Percentiles rank a stretch among this genome's conserved stretches.
These are phyloP conservation scores for Neodontobutis hainanensis DNA, from an alignment of 2,113 vertebrate species.

Conservation along the genomic window DNA sequence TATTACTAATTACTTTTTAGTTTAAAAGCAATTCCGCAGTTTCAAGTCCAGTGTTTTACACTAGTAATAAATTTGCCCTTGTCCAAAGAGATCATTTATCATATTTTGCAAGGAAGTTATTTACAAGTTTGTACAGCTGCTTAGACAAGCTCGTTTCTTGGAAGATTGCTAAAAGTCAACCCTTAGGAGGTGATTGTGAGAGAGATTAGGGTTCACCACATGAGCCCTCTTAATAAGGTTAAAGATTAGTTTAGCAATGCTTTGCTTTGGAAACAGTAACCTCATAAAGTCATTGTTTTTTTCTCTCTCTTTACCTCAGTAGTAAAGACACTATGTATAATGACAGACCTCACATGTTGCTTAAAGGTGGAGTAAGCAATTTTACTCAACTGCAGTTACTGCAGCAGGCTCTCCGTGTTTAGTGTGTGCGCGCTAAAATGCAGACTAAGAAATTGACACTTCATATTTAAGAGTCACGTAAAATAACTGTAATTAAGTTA, in stretches of 20 bases:
- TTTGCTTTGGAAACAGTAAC: slow-evolving; percentile 16
- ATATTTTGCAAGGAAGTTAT: background rate
- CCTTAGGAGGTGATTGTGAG: background rate
- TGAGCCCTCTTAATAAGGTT: slow-evolving; percentile 19
- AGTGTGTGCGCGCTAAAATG: background rate
- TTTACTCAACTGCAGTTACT: background rate
- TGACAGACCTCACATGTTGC: slow-evolving; percentile 12
- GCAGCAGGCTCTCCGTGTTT: background rate
- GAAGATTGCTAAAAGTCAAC: slow-evolving; percentile 12
- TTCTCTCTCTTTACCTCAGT: slow-evolving; percentile 2
- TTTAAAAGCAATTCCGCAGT: slow-evolving; percentile 1
- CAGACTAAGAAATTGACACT: too few relatives aligned
- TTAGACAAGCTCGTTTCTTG: slow-evolving; percentile 16
- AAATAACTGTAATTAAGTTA: background rate
- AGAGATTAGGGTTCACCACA: slow-evolving; percentile 11
- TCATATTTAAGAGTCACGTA: background rate
- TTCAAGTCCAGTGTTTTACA: background rate
- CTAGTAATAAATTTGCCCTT: background rate
- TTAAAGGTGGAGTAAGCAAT: background rate
- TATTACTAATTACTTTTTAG: background rate
- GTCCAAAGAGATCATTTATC: background rate
- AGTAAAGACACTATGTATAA: slow-evolving; percentile 18
- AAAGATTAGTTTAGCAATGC: slow-evolving; percentile 8
- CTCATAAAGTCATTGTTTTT: slow-evolving; percentile 12
- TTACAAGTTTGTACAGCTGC: background rate